Conservation (phyloP, 2,888 invertebrate genomes). For the Sarcophaga variegata region DNA sequence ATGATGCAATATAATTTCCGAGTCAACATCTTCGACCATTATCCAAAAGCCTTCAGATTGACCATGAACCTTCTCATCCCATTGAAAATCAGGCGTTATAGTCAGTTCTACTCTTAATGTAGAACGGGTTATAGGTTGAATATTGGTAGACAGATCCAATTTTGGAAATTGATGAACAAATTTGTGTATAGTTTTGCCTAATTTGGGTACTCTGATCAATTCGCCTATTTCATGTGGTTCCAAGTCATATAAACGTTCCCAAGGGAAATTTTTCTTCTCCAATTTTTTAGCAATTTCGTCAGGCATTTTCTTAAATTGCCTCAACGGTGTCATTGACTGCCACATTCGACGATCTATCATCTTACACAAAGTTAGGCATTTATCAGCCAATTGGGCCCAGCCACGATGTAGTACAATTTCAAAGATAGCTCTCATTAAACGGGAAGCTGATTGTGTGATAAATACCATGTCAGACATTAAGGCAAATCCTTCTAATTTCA, state of each 20-base stretch:
- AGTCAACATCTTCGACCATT: conserved; percentile 93
- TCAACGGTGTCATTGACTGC: conserved; percentile 99
- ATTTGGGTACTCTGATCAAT: conserved; percentile 82
- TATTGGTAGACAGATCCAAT: conserved; percentile 96
- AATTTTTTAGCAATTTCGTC: conserved; percentile 98
- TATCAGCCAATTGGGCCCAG: conserved; percentile 99
- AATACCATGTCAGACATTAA: conserved; percentile 99
- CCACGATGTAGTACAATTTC: conserved; percentile 96
- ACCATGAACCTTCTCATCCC: conserved; percentile 96
- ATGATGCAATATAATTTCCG: conserved; percentile 95
- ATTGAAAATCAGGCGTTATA: conserved; percentile 99
- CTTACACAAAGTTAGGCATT: conserved; percentile 96
- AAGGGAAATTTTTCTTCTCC: conserved; percentile 98
- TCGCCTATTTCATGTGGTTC: conserved; percentile 99
- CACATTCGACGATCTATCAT: conserved; percentile 99
- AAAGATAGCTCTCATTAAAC: conserved; percentile 97
- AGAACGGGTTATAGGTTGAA: conserved; percentile 97
- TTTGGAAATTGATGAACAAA: conserved; percentile 95
- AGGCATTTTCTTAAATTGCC: conserved; percentile 98
- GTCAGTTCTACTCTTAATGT: conserved; percentile 97
- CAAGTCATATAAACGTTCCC: conserved; percentile 97
- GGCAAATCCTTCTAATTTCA: conserved; percentile 99
- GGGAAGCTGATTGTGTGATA: conserved; percentile 97
- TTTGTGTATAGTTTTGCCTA: conserved; percentile 95
- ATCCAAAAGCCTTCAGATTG: conserved; percentile 94